A percentile compares a stretch with the other conserved stretches of the same genome.
These are phyloP conservation scores for Trididemnum clinides DNA, from an alignment of 23 tunicate species.

Conservation along the genomic window DNA sequence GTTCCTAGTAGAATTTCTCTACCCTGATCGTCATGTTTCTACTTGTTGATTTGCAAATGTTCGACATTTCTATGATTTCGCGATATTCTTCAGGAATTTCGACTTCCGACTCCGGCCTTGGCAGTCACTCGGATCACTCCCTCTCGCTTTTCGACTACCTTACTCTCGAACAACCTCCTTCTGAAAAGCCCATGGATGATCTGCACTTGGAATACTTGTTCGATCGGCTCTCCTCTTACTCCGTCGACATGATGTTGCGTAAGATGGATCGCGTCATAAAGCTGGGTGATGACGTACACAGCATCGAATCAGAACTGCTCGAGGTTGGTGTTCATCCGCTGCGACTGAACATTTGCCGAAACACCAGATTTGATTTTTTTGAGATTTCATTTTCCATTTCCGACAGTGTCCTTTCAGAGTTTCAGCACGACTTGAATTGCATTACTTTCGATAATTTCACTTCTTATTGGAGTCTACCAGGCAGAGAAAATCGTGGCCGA, in stretches of 20 bases:
- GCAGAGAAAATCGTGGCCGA: no score
- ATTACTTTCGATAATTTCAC: no score
- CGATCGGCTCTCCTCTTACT: constrained; percentile 73
- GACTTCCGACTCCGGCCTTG: constrained; percentile 81
- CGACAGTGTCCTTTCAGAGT: no score
- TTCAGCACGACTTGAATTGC: no score
- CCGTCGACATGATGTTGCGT: constrained; percentile 94
- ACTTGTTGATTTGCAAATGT: no score
- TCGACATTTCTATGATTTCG: no score
- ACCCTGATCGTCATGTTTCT: no score
- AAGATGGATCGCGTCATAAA: constrained; percentile 72
- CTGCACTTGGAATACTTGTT: constrained; percentile 76
- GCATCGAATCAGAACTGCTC: constrained; percentile 57
- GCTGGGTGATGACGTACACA: constrained; percentile 62
- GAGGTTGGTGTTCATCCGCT: constrained; percentile 36
- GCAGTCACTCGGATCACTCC: constrained; percentile 64
- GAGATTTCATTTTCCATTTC: no score
- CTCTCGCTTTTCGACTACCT: constrained; percentile 84
- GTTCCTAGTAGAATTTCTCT: no score
- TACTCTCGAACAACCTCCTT: constrained; percentile 79
- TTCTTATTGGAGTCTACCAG: no score
- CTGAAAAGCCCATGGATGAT: constrained; percentile 79
- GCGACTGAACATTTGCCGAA: no score
- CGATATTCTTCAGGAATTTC: constrained; percentile 81
- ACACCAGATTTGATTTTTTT: no score